Evolutionary conservation across 2,888 invertebrate species (phyloP), one percentile per base, ranked within the genome.

Genomic region (Charanyca ferruginea): DNA sequence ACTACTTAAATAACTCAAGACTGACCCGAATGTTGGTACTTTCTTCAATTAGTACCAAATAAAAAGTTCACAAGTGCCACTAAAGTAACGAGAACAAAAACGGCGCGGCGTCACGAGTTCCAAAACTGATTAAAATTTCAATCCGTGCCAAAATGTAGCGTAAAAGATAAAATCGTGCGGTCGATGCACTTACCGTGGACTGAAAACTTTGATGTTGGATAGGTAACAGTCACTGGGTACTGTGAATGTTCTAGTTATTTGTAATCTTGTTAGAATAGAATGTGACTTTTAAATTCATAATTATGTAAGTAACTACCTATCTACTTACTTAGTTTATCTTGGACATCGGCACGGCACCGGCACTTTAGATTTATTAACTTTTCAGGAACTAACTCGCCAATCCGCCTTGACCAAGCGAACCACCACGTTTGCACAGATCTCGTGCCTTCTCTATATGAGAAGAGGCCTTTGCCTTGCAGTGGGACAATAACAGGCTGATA

Each of bases 61-160:
- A 80, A 80, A 81, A 81, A 64, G 61, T 79, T 72, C 57, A 72
- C 65, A 69, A 81, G 63, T 75, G 69, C 64, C 65, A 66, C 63
- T 65, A 54, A 66, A 70, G 61, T 63, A 66, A 65, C 58, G 72
- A 63, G 64, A 74, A 83, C 79, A 83, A 85, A 80, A 86, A 84
- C 75, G 62, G 57, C 66, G 75, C 80, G 85, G 84, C 89, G 87
- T 89, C 87, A 87, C 91, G 86, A 91, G 87, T 83, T 86, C 84
- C 76, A 83, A 88, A 89, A 90, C 90, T 88, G 90, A 89, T 91
- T 89, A 90, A 89, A 87, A 81, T 85, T 85, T 82, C 80, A 88
- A 89, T 91, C 90, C 93, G 91, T 92, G 90, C 88, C 90, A 89
- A 92, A 85, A 90, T 90, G 88, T 88, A 87, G 87, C 92, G 90